Evolutionary conservation across 1,140 invertebrate species (phyloP).

Genomic region (Neomicropteryx cornuta): DNA sequence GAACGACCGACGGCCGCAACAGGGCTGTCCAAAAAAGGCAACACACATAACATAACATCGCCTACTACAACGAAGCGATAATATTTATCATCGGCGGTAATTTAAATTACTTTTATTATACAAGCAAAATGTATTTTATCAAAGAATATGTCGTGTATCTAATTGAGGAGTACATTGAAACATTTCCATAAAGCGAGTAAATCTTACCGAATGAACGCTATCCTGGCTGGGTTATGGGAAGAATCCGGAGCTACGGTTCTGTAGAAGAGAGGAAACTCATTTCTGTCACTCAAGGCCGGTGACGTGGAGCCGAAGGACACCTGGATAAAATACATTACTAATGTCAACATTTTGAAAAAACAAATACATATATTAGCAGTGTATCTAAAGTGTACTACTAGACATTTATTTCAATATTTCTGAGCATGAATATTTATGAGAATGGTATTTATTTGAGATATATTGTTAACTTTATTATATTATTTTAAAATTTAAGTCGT

Average conservation of each 20-base stretch:
- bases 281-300: conserved; percentile 71
- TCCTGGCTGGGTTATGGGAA: conserved; percentile 74
- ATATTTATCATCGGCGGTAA: too few species aligned
- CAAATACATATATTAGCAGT: neutral
- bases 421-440: conserved; percentile 4
- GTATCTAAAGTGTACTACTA: neutral
- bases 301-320: conserved; percentile 80
- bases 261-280: conserved; percentile 79
- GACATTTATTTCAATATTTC: neutral
- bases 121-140: too few species aligned
- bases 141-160: too few species aligned
- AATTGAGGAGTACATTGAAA: too few species aligned
- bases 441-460: too few species aligned
- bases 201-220: conserved; percentile 61
- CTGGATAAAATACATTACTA: conserved; percentile 28
- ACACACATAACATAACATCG: too few species aligned
- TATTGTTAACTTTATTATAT: too few species aligned
- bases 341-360: neutral
- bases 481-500: too few species aligned
- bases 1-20: too few species aligned
- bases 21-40: too few species aligned
- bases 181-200: conserved; percentile 2
- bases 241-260: conserved; percentile 78
- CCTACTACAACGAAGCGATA: too few species aligned
- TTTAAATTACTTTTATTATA: too few species aligned